A percentile compares a stretch with the other conserved stretches of the same genome.
phyloP scores from a whole-genome alignment of 2,888 invertebrate genomes.

The Spilosoma lubricipeda region DNA sequence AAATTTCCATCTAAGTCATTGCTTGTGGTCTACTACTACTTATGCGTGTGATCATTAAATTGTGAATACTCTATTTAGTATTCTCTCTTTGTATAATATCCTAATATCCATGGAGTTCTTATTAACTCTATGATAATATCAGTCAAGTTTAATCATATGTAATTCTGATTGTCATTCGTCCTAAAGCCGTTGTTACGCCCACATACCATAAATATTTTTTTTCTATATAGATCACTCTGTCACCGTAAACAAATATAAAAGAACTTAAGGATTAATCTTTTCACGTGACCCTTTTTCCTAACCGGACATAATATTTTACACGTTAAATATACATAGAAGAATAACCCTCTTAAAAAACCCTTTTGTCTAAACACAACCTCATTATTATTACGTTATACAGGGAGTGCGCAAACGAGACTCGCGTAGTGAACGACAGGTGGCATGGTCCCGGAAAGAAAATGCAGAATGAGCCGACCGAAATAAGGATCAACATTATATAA shows the following conservation, averaged over 20 bases:
- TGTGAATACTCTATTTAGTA: no score
- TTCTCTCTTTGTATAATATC: no score
- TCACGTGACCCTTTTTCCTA: background rate
- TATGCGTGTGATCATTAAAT: no score
- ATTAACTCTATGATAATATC: no score
- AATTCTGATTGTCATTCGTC: no score
- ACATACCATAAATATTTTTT: background rate
- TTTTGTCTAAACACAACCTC: constrained; percentile 6
- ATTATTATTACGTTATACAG: constrained; percentile 11
- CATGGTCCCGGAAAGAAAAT: constrained; percentile 16
- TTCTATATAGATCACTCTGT: background rate
- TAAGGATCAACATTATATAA: constrained; percentile 35
- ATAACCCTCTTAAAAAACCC: constrained; percentile 2
- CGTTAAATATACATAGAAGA: background rate
- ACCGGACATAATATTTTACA: constrained; percentile 6
- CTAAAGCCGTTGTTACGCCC: background rate
- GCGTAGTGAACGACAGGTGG: constrained; percentile 42
- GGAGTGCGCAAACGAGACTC: constrained; percentile 13
- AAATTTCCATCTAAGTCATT: no score
- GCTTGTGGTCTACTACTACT: no score
- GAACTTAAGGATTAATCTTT: background rate
- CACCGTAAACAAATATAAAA: no score
- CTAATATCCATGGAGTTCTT: no score
- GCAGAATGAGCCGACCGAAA: constrained; percentile 15
- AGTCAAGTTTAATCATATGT: no score